These are phyloP conservation scores for Pseudorectes ferrugineus DNA, from an alignment of 2,113 vertebrate species.

Conservation along the genomic window DNA sequence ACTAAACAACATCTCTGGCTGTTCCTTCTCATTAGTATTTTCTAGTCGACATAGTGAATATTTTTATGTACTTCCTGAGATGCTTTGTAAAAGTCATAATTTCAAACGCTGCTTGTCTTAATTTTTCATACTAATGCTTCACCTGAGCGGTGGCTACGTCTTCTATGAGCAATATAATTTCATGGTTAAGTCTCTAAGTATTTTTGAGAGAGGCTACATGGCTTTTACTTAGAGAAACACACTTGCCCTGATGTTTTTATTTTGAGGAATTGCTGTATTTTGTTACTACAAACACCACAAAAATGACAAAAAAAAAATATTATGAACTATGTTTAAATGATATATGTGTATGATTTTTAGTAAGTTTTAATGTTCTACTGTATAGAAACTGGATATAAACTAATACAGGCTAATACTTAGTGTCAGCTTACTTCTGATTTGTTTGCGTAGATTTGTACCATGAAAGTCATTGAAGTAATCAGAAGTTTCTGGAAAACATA, in stretches of 20 bases:
- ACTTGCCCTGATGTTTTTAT: neutral
- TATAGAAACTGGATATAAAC: neutral
- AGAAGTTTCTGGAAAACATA: neutral
- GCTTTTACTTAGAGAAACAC: neutral
- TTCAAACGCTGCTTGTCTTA: neutral
- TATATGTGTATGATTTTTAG: neutral
- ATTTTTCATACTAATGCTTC: neutral
- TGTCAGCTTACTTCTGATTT: neutral
- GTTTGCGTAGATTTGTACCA: neutral
- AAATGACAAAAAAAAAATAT: neutral
- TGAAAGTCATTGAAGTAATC: neutral
- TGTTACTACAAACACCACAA: neutral
- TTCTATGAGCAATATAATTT: neutral
- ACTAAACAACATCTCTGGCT: neutral
- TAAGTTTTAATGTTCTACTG: neutral
- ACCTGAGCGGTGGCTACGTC: neutral
- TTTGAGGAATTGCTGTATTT: neutral
- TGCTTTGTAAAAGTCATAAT: neutral
- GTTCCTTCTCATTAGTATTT: neutral
- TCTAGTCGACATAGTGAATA: neutral
- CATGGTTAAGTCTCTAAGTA: neutral
- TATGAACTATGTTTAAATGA: neutral
- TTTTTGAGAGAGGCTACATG: neutral
- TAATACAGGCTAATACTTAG: neutral
- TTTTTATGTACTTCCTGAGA: neutral